Evolutionary conservation across 2,888 invertebrate species (phyloP).

Genomic region (Autographa pulchrina): DNA sequence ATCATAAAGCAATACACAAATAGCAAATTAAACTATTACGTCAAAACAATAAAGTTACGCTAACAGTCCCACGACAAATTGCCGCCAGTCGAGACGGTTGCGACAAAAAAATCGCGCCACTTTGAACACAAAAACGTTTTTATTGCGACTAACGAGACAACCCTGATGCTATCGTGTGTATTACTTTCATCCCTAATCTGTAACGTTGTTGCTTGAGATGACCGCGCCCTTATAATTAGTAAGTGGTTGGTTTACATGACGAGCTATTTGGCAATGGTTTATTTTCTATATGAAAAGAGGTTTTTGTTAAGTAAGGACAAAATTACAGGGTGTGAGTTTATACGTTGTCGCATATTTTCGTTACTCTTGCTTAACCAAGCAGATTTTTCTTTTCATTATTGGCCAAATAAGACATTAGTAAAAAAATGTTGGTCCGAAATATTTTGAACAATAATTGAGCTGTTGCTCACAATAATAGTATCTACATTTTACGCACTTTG

Average conservation of each 20-base stretch:
- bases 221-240: constrained; percentile 83
- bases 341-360: neutral
- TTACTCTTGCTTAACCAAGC: too few species aligned
- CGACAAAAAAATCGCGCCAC: constrained; percentile 86
- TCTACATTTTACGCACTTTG: too few species aligned
- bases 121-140: constrained; percentile 79
- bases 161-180: constrained; percentile 84
- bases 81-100: constrained; percentile 78
- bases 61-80: constrained; percentile 80
- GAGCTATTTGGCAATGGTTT: neutral
- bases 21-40: constrained; percentile 53
- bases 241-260: constrained; percentile 72
- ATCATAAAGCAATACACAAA: neutral
- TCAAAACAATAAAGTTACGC: constrained; percentile 53
- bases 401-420: too few species aligned
- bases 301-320: too few species aligned
- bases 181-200: constrained; percentile 87
- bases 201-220: constrained; percentile 73
- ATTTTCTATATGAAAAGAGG: too few species aligned
- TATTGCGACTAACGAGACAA: constrained; percentile 85
- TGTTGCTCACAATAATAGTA: too few species aligned
- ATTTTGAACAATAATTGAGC: too few species aligned
- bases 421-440: too few species aligned
- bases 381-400: too few species aligned
- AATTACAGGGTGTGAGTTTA: neutral